These are phyloP conservation scores for Myxocyprinus asiaticus DNA, from an alignment of 2,113 vertebrate species.

Conservation along the genomic window DNA sequence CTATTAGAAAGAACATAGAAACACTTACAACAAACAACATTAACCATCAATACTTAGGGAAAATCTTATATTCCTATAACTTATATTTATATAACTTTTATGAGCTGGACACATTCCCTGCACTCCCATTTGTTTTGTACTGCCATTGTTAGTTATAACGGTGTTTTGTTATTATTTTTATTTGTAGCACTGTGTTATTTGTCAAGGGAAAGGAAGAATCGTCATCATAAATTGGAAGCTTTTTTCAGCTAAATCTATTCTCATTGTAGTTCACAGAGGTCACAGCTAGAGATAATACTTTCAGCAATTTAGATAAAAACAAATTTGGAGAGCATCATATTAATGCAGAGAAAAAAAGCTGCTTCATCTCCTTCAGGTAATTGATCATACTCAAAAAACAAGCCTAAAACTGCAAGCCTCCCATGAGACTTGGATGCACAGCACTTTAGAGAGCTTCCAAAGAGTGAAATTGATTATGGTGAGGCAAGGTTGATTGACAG, in stretches of 20 bases:
- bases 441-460: conserved; percentile 11
- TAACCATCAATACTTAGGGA: background rate
- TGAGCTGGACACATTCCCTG: conserved; percentile 1
- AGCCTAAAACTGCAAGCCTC: conserved; percentile 2
- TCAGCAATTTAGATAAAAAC: conserved; percentile 51
- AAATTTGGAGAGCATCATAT: conserved; percentile 44
- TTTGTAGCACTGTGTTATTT: conserved; percentile 10
- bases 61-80: background rate
- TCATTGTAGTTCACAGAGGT: conserved; percentile 48
- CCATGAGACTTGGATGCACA: background rate
- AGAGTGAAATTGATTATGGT: conserved; percentile 52
- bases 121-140: conserved; percentile 13
- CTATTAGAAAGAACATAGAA: too few species aligned
- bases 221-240: conserved; percentile 42
- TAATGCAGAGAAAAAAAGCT: conserved; percentile 29
- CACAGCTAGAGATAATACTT: conserved; percentile 45
- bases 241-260: conserved; percentile 52
- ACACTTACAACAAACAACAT: background rate
- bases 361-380: background rate
- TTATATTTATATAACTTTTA: background rate
- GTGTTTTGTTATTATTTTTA: background rate
- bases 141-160: background rate
- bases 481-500: conserved; percentile 54
- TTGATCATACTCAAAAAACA: conserved; percentile 23
- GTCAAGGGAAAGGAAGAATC: conserved; percentile 7